Percentiles rank a stretch among this genome's conserved stretches.
Conservation (phyloP, 2,888 invertebrate genomes). For the Brachyptera risi region DNA sequence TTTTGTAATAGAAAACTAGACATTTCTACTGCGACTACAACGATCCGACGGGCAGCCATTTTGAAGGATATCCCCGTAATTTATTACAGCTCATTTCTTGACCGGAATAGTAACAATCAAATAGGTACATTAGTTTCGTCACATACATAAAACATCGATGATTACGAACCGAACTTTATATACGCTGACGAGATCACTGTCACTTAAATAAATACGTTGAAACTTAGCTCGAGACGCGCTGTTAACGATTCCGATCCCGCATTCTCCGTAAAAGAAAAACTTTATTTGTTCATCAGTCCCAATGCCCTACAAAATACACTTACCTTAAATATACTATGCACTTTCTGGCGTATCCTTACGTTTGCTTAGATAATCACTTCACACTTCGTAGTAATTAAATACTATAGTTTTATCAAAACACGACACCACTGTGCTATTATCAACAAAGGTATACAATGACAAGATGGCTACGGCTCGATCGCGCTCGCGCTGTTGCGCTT, state of each 20-base stretch:
- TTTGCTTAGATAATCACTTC: constrained; percentile 1
- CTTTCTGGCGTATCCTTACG: background rate
- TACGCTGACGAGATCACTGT: constrained; percentile 15
- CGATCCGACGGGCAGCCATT: constrained; percentile 43
- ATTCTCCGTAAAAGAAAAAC: no score
- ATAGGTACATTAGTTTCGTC: background rate
- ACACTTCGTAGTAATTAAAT: constrained; percentile 5
- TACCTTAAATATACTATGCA: background rate
- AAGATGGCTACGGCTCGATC: constrained; percentile 47
- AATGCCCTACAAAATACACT: background rate
- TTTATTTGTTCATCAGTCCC: no score
- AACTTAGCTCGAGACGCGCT: no score
- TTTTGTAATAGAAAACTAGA: constrained; percentile 22
- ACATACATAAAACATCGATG: background rate
- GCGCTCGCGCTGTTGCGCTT: constrained; percentile 33
- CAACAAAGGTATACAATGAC: constrained; percentile 47
- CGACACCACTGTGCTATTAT: constrained; percentile 47
- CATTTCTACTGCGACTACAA: constrained; percentile 7
- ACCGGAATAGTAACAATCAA: background rate
- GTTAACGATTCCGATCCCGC: no score
- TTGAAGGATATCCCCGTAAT: constrained; percentile 36
- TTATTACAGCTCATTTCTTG: constrained; percentile 20
- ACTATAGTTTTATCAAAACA: constrained; percentile 39
- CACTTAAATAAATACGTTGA: constrained; percentile 16
- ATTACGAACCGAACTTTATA: background rate